phyloP scores from a whole-genome alignment of 2,797 vertebrate species.

The Lepus townsendii region DNA sequence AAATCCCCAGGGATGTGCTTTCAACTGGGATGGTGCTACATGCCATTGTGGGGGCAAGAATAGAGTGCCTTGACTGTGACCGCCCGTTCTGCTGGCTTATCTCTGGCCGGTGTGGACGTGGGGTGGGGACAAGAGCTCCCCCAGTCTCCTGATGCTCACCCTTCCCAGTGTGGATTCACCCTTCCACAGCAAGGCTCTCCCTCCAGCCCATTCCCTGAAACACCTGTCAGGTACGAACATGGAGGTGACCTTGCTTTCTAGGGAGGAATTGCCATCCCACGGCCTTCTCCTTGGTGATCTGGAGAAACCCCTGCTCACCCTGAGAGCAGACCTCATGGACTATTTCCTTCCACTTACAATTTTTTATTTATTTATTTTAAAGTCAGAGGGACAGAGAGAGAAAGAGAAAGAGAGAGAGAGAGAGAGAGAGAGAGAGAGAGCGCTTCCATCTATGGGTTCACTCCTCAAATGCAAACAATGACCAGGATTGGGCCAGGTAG shows the following conservation, averaged over 20 bases:
- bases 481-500: too few relatives aligned
- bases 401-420: too few relatives aligned
- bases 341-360: background rate
- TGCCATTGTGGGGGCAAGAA: background rate
- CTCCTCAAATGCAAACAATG: too few relatives aligned
- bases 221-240: rapidly evolving
- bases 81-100: background rate
- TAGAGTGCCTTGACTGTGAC: background rate
- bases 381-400: too few relatives aligned
- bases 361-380: too few relatives aligned
- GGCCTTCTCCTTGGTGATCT: background rate
- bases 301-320: background rate
- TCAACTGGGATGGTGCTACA: background rate
- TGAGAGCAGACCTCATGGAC: background rate
- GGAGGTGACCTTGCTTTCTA: background rate
- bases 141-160: background rate
- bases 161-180: background rate
- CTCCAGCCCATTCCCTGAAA: background rate
- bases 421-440: too few relatives aligned
- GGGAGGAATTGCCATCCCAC: background rate
- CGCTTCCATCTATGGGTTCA: too few relatives aligned
- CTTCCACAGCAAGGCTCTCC: background rate
- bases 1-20: background rate
- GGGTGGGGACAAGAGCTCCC: too few relatives aligned
- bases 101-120: background rate